phyloP scores from a whole-genome alignment of 35 echinoderm and acorn worm genomes.

The Amphiura filiformis region DNA sequence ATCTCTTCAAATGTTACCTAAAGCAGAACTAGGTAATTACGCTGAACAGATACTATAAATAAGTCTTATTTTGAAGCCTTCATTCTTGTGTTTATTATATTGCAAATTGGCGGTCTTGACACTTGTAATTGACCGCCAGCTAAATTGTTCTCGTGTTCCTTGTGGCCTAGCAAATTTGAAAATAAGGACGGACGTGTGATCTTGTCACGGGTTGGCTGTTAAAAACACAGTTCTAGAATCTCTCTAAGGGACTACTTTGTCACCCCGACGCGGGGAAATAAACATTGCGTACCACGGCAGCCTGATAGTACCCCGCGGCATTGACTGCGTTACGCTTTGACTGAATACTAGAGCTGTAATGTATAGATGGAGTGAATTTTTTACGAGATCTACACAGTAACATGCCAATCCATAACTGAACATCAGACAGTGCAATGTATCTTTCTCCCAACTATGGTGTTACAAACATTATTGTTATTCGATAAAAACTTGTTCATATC shows the following conservation, averaged over 20 bases:
- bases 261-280: neutral
- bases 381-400: neutral
- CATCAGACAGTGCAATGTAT: neutral
- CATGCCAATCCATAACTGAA: neutral
- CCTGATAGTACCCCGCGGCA: neutral
- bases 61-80: neutral
- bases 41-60: too few species aligned
- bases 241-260: neutral
- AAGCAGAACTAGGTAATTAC: too few species aligned
- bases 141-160: conserved; percentile 14
- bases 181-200: conserved; percentile 1
- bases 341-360: neutral
- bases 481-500: neutral
- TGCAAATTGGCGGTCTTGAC: neutral
- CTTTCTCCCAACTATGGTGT: neutral
- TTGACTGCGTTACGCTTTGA: neutral
- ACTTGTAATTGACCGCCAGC: conserved; percentile 3
- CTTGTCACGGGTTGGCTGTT: neutral
- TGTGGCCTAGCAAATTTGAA: conserved; percentile 5
- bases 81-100: neutral
- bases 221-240: neutral
- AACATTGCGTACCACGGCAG: conserved; percentile 4
- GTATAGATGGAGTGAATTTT: neutral
- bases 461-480: conserved; percentile 13
- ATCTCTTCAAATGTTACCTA: too few species aligned